Percentiles rank a stretch among this genome's conserved stretches.
Evolutionary conservation across 2,888 invertebrate species (phyloP).

Genomic region (Cantharis nigra): DNA sequence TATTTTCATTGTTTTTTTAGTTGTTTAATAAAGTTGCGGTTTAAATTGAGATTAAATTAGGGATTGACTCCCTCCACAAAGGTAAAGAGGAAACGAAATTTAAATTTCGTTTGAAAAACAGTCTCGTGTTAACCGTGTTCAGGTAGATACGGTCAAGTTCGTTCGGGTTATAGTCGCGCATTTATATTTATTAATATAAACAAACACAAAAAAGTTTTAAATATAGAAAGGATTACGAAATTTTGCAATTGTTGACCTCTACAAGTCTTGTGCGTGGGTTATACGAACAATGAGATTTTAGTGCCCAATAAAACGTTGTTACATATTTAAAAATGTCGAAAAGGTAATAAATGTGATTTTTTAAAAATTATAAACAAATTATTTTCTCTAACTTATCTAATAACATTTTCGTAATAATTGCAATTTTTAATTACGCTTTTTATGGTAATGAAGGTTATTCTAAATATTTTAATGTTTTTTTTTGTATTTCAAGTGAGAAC

Average conservation of each 20-base stretch:
- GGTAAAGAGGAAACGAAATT: conserved; percentile 20
- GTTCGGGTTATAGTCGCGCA: conserved; percentile 14
- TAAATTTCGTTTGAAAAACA: conserved; percentile 27
- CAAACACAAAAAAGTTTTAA: conserved; percentile 20
- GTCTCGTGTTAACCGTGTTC: conserved; percentile 18
- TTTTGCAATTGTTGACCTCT: conserved; percentile 20
- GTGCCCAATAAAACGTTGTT: neutral
- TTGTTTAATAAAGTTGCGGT: neutral
- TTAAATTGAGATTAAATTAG: conserved; percentile 15
- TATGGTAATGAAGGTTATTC: neutral
- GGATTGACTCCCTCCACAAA: conserved; percentile 22
- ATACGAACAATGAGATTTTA: neutral
- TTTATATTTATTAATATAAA: conserved; percentile 20
- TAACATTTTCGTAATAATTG: neutral
- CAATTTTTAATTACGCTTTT: neutral
- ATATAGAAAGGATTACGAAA: conserved; percentile 14
- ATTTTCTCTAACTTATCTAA: neutral
- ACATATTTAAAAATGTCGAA: neutral
- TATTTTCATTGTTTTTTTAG: neutral
- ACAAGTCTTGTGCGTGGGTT: neutral
- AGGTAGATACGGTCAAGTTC: conserved; percentile 3
- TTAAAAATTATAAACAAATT: neutral
- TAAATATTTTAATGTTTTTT: neutral
- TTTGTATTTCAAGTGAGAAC: neutral
- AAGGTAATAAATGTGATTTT: neutral